These are phyloP conservation scores for Perizoma affinitatum DNA, from an alignment of 2,888 invertebrate genomes.

Conservation along the genomic window DNA sequence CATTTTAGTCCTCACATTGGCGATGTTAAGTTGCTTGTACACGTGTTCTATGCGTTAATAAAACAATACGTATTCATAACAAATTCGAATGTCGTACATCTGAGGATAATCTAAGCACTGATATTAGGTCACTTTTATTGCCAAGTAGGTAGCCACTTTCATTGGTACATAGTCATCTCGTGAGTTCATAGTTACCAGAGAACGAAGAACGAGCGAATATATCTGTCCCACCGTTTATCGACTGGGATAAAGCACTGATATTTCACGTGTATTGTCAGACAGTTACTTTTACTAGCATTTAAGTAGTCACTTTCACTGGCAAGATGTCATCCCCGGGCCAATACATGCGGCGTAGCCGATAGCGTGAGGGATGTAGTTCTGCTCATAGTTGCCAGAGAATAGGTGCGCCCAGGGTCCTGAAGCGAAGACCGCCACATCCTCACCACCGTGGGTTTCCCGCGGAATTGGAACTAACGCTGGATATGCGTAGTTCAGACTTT, in stretches of 20 bases:
- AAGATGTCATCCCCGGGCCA: conserved; percentile 83
- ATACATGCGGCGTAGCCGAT: conserved; percentile 90
- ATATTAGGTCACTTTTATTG: too few species aligned
- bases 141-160: conserved; percentile 7
- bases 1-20: too few species aligned
- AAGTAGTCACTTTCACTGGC: conserved; percentile 46
- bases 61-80: too few species aligned
- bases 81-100: too few species aligned
- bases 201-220: conserved; percentile 94
- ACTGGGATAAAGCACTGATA: too few species aligned
- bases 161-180: conserved; percentile 82
- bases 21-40: too few species aligned
- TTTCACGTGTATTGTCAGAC: not conserved
- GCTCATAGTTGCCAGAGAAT: conserved; percentile 91
- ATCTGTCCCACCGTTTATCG: conserved; percentile 89
- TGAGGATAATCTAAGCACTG: too few species aligned
- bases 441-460: conserved; percentile 90
- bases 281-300: not conserved
- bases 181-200: conserved; percentile 90
- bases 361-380: conserved; percentile 90
- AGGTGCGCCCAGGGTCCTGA: conserved; percentile 91
- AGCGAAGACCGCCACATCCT: conserved; percentile 92
- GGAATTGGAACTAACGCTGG: conserved; percentile 86
- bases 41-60: too few species aligned
- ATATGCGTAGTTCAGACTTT: conserved; percentile 73